Evolutionary conservation across 2,113 vertebrate species (phyloP), one percentile per base, ranked within the genome.

Genomic region (Eurystomus gularis): DNA sequence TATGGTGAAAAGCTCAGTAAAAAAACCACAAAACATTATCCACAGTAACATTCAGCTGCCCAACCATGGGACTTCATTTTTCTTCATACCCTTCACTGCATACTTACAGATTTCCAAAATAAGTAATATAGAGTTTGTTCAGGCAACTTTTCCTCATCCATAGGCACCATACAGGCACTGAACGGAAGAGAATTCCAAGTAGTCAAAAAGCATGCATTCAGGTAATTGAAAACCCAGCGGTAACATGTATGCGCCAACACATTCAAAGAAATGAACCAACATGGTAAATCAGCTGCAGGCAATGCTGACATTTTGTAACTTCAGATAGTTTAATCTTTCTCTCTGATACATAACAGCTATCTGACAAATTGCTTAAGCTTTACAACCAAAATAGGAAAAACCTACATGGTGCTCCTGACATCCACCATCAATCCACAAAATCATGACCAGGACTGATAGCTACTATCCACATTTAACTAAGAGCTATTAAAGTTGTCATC

Each of bases 291-390:
- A 86, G 31, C 64, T 86, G 72, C 55, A 88, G 72, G 55, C 88
- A 78, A 84, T 37, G 73, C 76, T 77, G 75, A 88, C 86, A 86
- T 86, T 95, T 92, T 42, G 11, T 78, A 92, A 78, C 51, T 86
- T 82, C 42, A 81, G 69, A 86, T 71, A 96, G 80, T 42, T 88
- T 89, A 92, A 88, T 88, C 75, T 90, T 86, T 77, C 82, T 87
- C 28, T 76, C 88, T 83, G 68, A 86, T 92, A 83, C 68, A 83
- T 76, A 81, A 77, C 62, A 76, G 82, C 85, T 86, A 51, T 5
- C 75, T 93, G 90, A 93, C 78, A 96, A 94, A 90, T 72, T 35
- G 64, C 52, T 92, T 72, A 75, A 83, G 94, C 88, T 93, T 90
- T 55, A 92, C 82, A 86, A 92, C 92, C 77, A 71, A 85, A 86